Conservation (phyloP, 2,888 invertebrate species). For the Noctua janthina region DNA sequence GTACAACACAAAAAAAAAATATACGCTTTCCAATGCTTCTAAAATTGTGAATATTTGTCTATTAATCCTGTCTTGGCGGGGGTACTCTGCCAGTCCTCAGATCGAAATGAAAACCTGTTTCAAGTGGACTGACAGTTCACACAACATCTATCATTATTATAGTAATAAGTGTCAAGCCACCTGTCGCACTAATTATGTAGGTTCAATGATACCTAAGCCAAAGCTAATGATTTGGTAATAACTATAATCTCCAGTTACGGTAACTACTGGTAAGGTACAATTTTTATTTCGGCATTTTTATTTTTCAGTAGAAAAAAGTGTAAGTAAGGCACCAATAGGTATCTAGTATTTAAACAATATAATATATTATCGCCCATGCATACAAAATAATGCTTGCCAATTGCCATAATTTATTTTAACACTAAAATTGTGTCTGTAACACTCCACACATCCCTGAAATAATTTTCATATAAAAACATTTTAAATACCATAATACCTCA, state of each 20-base stretch:
- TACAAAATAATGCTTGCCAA: not conserved
- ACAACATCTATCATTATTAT: slow-evolving; percentile 4
- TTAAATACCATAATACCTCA: no score
- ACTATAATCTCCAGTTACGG: slow-evolving; percentile 2
- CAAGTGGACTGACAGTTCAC: not conserved
- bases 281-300: not conserved
- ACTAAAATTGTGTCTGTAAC: not conserved
- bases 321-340: not conserved
- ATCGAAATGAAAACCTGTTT: not conserved
- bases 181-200: not conserved
- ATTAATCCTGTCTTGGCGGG: not conserved
- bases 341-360: not conserved
- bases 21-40: not conserved
- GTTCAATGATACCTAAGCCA: not conserved
- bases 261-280: not conserved
- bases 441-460: not conserved
- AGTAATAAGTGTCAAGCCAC: not conserved
- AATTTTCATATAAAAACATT: not conserved
- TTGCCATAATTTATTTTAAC: not conserved
- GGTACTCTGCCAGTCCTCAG: not conserved
- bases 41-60: not conserved
- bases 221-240: slow-evolving; percentile 14
- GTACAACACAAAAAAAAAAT: not conserved
- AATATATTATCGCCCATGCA: not conserved
- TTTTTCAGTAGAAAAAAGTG: not conserved